Percentiles rank a stretch among this genome's conserved stretches.
Conservation (phyloP, 2,888 invertebrate species). For the Frankliniella intonsa region DNA sequence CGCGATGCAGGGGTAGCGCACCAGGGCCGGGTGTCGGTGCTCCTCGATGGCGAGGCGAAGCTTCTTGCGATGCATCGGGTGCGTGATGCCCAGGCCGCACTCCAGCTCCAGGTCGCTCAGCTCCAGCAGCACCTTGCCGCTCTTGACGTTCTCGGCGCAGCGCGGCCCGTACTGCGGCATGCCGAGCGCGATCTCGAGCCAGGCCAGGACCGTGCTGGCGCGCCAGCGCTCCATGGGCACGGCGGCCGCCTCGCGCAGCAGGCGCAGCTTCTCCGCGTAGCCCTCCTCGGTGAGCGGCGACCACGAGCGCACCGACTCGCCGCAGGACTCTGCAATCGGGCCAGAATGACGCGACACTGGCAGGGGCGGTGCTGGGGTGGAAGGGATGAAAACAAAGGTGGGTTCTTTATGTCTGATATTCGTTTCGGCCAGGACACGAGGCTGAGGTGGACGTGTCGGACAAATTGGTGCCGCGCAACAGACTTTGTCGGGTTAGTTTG, state of each 20-base stretch:
- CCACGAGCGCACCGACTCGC: constrained; percentile 51
- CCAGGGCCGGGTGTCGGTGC: constrained; percentile 78
- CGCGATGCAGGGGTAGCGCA: constrained; percentile 81
- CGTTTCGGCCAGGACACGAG: too few relatives aligned
- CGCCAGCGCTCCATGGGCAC: constrained; percentile 87
- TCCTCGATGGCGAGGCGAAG: constrained; percentile 89
- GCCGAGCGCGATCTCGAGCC: constrained; percentile 88
- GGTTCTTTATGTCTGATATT: too few relatives aligned
- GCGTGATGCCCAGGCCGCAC: constrained; percentile 82
- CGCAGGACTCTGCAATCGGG: constrained; percentile 31
- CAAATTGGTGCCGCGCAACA: too few relatives aligned
- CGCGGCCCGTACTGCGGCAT: constrained; percentile 90
- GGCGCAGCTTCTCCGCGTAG: constrained; percentile 68
- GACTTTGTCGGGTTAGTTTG: too few relatives aligned
- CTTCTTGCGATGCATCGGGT: constrained; percentile 91
- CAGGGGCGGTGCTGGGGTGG: not conserved
- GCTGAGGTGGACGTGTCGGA: too few relatives aligned
- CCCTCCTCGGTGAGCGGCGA: constrained; percentile 66
- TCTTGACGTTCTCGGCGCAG: constrained; percentile 90
- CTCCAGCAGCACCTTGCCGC: constrained; percentile 90
- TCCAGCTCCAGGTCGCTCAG: constrained; percentile 87
- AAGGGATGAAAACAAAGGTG: not conserved
- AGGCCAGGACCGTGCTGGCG: constrained; percentile 87
- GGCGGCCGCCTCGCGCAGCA: constrained; percentile 75
- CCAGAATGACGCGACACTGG: not conserved